Evolutionary conservation across 1,140 invertebrate genomes (phyloP).

Genomic region (Ceratoteleas bidentatus): DNA sequence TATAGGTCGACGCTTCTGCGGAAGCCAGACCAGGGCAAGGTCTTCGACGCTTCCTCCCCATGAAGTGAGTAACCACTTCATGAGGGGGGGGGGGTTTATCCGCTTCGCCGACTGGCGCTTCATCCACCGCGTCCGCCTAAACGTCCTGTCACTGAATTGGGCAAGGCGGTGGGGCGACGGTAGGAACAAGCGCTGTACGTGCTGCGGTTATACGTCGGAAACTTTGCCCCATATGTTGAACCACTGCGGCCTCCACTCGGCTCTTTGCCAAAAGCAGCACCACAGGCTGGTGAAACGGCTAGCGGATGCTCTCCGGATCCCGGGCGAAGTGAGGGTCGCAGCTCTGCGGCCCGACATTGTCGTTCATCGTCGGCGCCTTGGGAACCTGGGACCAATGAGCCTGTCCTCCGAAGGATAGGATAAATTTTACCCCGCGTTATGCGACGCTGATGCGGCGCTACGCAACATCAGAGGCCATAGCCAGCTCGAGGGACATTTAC

Average conservation of each 20-base stretch:
- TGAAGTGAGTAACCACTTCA: constrained; percentile 63
- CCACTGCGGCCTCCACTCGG: constrained; percentile 64
- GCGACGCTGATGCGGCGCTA: constrained; percentile 61
- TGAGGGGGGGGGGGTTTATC: constrained; percentile 58
- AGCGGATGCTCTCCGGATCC: constrained; percentile 1
- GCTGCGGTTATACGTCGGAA: constrained; percentile 58
- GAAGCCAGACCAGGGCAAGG: constrained; percentile 65
- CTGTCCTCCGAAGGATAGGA: constrained; percentile 22
- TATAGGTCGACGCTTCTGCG: constrained; percentile 11
- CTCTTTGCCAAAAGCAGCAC: constrained; percentile 27
- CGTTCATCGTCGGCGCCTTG: constrained; percentile 67
- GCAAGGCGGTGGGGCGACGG: constrained; percentile 12
- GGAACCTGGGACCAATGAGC: constrained; percentile 69
- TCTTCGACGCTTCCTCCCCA: constrained; percentile 23
- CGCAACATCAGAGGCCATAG: constrained; percentile 61
- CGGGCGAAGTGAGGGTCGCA: constrained; percentile 13
- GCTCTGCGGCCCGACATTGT: constrained; percentile 69
- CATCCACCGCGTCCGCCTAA: constrained; percentile 72
- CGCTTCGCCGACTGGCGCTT: constrained; percentile 79
- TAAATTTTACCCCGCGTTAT: constrained; percentile 26
- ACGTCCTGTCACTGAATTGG: constrained; percentile 71
- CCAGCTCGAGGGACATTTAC: constrained; percentile 67
- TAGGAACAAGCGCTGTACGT: constrained; percentile 65
- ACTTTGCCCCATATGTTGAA: constrained; percentile 71
- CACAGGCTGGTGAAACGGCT: constrained; percentile 37